phyloP scores from a whole-genome alignment of 2,797 vertebrate genomes.

The Acridotheres tristis region DNA sequence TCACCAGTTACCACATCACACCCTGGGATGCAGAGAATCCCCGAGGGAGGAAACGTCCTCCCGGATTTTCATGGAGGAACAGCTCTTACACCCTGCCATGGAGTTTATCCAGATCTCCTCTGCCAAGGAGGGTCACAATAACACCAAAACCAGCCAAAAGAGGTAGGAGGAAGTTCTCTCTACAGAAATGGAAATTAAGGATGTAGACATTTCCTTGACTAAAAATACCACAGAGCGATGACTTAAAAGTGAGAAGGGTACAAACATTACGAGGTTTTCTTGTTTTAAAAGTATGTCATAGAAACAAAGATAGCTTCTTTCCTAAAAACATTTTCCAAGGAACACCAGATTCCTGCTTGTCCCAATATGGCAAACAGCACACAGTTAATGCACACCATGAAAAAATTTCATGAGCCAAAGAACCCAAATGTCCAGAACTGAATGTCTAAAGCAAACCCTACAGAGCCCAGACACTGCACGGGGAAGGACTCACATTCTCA shows the following conservation, averaged over 20 bases:
- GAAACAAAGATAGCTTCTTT: neutral
- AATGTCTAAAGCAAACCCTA: neutral
- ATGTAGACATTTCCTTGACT: conserved; percentile 9
- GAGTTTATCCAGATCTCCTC: neutral
- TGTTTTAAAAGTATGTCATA: neutral
- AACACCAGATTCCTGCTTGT: neutral
- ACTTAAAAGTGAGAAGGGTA: neutral
- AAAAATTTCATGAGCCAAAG: neutral
- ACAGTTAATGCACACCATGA: neutral
- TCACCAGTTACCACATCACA: neutral
- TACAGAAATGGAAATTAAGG: neutral
- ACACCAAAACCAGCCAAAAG: neutral
- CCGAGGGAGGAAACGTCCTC: neutral
- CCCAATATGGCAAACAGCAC: neutral
- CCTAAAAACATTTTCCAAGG: neutral
- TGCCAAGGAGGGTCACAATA: neutral
- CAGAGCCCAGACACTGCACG: neutral
- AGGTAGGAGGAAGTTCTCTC: neutral
- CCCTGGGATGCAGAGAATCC: neutral
- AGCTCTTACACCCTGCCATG: neutral
- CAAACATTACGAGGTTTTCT: neutral
- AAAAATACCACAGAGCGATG: neutral
- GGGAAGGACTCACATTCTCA: neutral
- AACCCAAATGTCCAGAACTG: neutral
- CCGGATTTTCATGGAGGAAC: neutral